Base-by-base conservation (phyloP, 2,888 invertebrate species). In the Pseudococcus longispinus region DNA sequence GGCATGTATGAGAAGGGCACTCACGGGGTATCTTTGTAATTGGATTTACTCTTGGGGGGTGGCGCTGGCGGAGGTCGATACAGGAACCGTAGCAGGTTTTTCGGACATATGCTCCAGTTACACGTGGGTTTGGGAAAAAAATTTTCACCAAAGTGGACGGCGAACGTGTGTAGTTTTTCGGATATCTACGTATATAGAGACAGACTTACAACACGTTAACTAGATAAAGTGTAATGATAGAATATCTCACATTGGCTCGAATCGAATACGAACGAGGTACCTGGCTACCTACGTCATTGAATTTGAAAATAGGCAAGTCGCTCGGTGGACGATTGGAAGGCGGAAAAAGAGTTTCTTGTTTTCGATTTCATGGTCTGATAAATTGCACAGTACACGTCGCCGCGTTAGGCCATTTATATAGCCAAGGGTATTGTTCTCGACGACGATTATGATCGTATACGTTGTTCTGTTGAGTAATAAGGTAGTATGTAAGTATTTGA, bases 281-380 rank as follows among this genome's bases (percentile, higher is more conserved):
- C 60, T 23, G 13, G 23, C 37, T 23, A 8, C 60, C 37, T 23
- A 8, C 55, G 55, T 60, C 60, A 23, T 20, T 60, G 60, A 60
- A 60, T 60, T 60, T 60, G 60, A 60, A 60, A 60, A 60, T 60
- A 60, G 60, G 60, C 60, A 60, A 60, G 60, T 23, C 60, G n/a
- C n/a, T 55, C 1, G 55, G 60, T 60, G 60, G 23, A 23, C 60
- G 23, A 60, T 23, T 23, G 60, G 60, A 60, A 60, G 60, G 60
- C 60, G 60, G 60, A 60, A 23, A 60, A 60, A 60, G 60, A 60
- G 60, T 60, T 60, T 60, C 60, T 60, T 60, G 60, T 60, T 60
- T 60, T 60, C 60, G 60, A 60, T 60, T 60, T 60, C 60, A 60
- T 60, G 60, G 60, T 60, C 60, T 60, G 60, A 60, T 60, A 60